These are phyloP conservation scores for Aphelocoma coerulescens DNA, from an alignment of 2,113 vertebrate species.

Conservation along the genomic window DNA sequence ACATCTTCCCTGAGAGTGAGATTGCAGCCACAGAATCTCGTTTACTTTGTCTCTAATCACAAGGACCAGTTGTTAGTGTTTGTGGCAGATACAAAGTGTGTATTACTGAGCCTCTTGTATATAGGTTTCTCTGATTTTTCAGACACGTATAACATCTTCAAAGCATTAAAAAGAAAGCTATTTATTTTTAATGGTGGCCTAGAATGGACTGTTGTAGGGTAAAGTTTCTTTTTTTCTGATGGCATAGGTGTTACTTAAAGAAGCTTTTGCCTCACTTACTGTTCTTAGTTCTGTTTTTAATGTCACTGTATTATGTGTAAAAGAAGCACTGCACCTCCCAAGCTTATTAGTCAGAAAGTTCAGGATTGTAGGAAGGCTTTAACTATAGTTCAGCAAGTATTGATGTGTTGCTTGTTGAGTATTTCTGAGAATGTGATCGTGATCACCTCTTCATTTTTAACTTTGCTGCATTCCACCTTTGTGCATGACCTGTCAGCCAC, in stretches of 20 bases:
- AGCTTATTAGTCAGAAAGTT: not conserved
- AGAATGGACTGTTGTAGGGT: not conserved
- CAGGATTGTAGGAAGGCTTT: not conserved
- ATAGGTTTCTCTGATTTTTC: not conserved
- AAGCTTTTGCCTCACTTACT: not conserved
- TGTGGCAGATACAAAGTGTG: not conserved
- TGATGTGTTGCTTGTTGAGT: not conserved
- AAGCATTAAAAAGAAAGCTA: not conserved
- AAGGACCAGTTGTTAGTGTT: not conserved
- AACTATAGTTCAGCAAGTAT: not conserved
- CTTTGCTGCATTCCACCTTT: not conserved
- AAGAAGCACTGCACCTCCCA: not conserved
- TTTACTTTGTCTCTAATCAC: not conserved
- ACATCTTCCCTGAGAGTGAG: not conserved
- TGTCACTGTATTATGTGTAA: not conserved
- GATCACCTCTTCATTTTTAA: constrained; percentile 8
- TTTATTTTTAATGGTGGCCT: not conserved
- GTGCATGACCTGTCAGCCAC: not conserved
- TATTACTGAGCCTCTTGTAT: not conserved
- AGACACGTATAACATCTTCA: not conserved
- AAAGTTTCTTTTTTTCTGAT: not conserved
- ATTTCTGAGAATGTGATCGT: not conserved
- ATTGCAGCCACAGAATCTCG: not conserved
- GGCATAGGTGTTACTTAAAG: not conserved
- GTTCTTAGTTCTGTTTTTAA: constrained; percentile 4